Conservation (phyloP, 2,797 vertebrate genomes). For the Xiphorhynchus erythropygius region DNA sequence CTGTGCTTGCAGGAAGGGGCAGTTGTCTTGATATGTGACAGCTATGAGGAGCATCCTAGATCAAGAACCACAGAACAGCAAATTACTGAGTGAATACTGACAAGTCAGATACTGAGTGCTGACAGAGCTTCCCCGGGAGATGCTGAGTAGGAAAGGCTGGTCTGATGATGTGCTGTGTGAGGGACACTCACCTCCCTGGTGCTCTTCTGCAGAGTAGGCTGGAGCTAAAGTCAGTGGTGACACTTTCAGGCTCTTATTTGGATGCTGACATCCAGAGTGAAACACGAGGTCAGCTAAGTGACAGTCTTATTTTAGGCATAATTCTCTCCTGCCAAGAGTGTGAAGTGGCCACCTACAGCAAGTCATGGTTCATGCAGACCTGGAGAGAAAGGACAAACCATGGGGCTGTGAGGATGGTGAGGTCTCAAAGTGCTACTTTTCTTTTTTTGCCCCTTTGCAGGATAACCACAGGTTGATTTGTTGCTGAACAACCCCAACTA, state of each 20-base stretch:
- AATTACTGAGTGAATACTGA: background rate
- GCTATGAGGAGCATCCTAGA: background rate
- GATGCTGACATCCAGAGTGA: background rate
- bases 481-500: background rate
- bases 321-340: background rate
- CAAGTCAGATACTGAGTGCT: background rate
- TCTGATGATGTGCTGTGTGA: accelerated
- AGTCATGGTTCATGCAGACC: background rate
- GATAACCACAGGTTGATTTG: background rate
- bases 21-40: background rate
- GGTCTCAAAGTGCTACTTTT: background rate
- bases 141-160: background rate
- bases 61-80: background rate
- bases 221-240: background rate
- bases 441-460: background rate
- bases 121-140: background rate
- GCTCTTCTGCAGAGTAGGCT: background rate
- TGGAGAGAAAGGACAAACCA: background rate
- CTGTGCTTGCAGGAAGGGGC: background rate
- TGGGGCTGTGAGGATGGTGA: background rate
- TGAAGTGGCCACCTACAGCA: background rate
- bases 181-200: background rate
- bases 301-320: background rate
- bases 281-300: background rate
- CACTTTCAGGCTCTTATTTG: background rate